Percentiles rank a stretch among this genome's conserved stretches.
These are phyloP conservation scores for Psophia crepitans DNA, from an alignment of 2,113 vertebrate genomes.

Conservation along the genomic window DNA sequence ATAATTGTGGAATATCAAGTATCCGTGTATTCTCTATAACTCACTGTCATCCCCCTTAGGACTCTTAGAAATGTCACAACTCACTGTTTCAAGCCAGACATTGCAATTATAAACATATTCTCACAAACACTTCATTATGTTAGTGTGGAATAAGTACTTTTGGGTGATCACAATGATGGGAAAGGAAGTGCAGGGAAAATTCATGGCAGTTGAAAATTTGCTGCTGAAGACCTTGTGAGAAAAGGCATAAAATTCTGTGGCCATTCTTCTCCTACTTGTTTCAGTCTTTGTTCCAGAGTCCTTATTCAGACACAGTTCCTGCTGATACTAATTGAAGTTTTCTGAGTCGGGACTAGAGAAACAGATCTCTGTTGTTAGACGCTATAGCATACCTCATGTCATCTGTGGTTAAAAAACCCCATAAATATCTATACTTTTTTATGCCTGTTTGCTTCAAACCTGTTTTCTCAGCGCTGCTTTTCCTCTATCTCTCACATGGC, in stretches of 20 bases:
- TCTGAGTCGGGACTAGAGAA: background rate
- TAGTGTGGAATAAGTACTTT: background rate
- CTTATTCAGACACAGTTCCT: background rate
- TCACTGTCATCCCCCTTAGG: background rate
- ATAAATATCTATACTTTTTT: background rate
- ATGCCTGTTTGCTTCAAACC: background rate
- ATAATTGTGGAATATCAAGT: background rate
- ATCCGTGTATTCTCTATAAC: background rate
- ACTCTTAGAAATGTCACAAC: constrained; percentile 23
- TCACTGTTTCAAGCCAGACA: background rate
- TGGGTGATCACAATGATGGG: background rate
- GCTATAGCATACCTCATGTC: background rate
- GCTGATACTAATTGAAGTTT: background rate
- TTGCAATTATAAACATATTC: background rate
- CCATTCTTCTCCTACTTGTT: background rate
- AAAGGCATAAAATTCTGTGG: background rate
- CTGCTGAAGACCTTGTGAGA: background rate
- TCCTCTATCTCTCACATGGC: background rate
- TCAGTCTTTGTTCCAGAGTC: background rate
- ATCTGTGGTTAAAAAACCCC: background rate
- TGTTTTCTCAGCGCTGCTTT: background rate
- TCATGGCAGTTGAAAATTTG: background rate
- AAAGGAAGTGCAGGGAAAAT: constrained; percentile 18
- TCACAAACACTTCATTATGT: background rate
- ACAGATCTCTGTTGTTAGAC: background rate